Conservation (phyloP, 2,797 vertebrate species). For the Ispidina lecontei region DNA sequence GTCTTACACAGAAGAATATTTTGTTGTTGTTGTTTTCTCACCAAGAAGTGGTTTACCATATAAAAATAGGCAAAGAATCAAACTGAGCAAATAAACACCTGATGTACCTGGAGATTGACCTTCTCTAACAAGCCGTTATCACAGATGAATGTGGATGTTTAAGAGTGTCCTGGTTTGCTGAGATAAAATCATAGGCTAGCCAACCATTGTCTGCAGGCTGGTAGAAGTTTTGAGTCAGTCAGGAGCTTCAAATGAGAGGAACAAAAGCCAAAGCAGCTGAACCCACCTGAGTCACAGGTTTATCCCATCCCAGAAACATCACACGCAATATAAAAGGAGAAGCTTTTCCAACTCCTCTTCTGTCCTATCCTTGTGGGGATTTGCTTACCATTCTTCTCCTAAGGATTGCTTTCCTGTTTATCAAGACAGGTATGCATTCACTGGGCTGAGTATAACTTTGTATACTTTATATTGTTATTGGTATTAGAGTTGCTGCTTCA, state of each 20-base stretch:
- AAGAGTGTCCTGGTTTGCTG: neutral
- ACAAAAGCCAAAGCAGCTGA: neutral
- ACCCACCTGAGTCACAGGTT: neutral
- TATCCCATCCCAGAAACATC: neutral
- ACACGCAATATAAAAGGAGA: neutral
- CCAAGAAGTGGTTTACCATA: neutral
- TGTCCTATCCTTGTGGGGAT: neutral
- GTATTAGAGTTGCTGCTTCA: neutral
- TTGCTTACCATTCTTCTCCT: neutral
- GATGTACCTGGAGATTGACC: neutral
- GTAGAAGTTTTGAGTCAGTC: neutral
- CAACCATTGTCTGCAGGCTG: neutral
- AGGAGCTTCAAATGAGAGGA: neutral
- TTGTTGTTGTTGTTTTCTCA: neutral
- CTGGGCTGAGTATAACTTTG: neutral
- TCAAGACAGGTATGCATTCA: neutral
- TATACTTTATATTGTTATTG: neutral
- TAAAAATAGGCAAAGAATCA: neutral
- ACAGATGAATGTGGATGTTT: neutral
- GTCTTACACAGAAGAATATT: neutral
- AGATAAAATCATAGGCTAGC: neutral
- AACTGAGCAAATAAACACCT: neutral
- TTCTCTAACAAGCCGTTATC: neutral
- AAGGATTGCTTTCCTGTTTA: neutral
- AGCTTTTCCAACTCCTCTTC: neutral